Evolutionary conservation across 2,888 invertebrate species (phyloP), one percentile per base, ranked within the genome.

Genomic region (Acrobasis repandana): DNA sequence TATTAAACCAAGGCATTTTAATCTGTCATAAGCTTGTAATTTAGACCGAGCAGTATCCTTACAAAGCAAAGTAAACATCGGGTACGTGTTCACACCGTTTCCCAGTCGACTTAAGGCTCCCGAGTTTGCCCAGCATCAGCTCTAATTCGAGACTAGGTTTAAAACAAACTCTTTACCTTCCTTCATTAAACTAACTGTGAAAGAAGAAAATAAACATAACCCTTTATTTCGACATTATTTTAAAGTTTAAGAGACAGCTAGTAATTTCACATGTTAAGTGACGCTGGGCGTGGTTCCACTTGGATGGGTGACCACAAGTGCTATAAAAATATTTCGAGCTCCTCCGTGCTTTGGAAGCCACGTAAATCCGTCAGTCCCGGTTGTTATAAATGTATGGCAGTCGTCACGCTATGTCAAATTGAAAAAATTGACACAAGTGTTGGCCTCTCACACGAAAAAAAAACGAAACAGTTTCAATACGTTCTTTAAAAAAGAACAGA

Each of bases 1-100:
- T n/a, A n/a, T n/a, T n/a, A n/a, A n/a, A n/a, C n/a, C n/a, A n/a
- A 43, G 14, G 43, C 43, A 14, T 14, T 14, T 14, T 43, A 11
- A 14, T 43, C 14, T 43, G 14, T 43, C 11, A n/a, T 43, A 11
- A 43, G 14, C 43, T n/a, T 43, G 14, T 43, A 14, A 3, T 14
- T 43, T 43, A 14, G 43, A 43, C 43, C 43, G 10, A 9, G 71
- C 33, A 73, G 72, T 73, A 69, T 71, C 70, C 68, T 65, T 66
- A 71, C 71, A 71, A 74, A 71, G 70, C 69, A 74, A 74, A 68
- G 76, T 74, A 80, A 80, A 81, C 77, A 79, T 76, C 71, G 65
- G 69, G 72, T 70, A 68, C 77, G 79, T 79, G 80, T 80, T 78
- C 77, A 71, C 80, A 74, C 76, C 72, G 72, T 70, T 64, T 72